These are phyloP conservation scores for Gambusia yucatana DNA, from an alignment of 2,797 vertebrate species.

Conservation along the genomic window DNA sequence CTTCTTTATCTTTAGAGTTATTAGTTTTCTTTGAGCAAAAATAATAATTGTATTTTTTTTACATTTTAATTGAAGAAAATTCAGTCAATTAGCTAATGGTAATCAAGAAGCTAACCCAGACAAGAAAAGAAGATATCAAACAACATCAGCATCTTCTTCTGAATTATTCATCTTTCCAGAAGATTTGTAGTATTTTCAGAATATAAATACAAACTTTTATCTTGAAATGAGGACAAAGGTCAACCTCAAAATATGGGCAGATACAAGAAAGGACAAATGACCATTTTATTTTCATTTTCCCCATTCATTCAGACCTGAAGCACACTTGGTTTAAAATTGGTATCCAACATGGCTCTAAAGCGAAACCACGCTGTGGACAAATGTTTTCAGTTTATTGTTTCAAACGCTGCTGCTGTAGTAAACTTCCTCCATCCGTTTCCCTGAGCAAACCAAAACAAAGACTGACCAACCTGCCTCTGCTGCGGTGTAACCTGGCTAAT, in stretches of 20 bases:
- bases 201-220: neutral
- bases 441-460: slow-evolving; percentile 1
- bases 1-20: neutral
- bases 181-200: neutral
- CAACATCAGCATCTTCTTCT: neutral
- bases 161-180: neutral
- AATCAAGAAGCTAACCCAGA: neutral
- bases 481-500: slow-evolving; percentile 13
- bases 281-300: neutral
- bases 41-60: neutral
- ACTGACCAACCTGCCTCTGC: neutral
- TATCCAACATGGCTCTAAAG: neutral
- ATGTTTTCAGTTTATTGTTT: neutral
- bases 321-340: neutral
- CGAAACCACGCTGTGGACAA: neutral
- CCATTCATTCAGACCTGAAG: neutral
- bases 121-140: neutral
- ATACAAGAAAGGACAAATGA: neutral
- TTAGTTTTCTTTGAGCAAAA: neutral
- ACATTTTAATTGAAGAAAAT: neutral
- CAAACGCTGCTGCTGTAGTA: slow-evolving; percentile 1
- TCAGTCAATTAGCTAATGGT: neutral
- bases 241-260: neutral
- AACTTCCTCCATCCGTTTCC: neutral
- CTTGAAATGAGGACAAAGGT: neutral